phyloP scores from a whole-genome alignment of 2,797 vertebrate genomes.

The Cheirogaleus major region DNA sequence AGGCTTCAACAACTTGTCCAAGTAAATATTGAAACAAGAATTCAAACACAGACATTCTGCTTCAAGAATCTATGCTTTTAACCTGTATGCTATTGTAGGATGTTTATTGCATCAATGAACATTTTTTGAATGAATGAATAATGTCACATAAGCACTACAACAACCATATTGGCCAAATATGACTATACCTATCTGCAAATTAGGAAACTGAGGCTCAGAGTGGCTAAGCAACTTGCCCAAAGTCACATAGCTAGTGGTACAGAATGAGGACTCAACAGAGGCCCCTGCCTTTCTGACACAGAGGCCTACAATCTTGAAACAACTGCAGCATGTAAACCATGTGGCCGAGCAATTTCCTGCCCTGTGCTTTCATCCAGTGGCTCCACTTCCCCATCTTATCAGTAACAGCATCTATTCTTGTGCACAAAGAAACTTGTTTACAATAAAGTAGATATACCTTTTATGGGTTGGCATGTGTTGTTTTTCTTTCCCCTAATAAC shows the following conservation, averaged over 20 bases:
- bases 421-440: not conserved
- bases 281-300: not conserved
- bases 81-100: not conserved
- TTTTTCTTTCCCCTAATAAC: not conserved
- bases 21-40: not conserved
- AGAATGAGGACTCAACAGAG: not conserved
- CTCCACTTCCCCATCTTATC: not conserved
- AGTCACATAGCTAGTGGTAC: not conserved
- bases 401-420: not conserved
- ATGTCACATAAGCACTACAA: not conserved
- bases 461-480: not conserved
- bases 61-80: not conserved
- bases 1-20: not conserved
- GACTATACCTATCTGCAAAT: not conserved
- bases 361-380: not conserved
- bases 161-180: not conserved
- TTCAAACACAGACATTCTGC: not conserved
- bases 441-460: not conserved
- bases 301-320: not conserved
- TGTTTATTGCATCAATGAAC: not conserved
- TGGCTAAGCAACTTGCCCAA: not conserved
- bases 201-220: not conserved
- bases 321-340: accelerated
- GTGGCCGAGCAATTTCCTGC: not conserved
- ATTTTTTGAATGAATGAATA: conserved; percentile 21